Base-by-base conservation (phyloP, 2,888 invertebrate species). In the Leptogaster cylindrica region DNA sequence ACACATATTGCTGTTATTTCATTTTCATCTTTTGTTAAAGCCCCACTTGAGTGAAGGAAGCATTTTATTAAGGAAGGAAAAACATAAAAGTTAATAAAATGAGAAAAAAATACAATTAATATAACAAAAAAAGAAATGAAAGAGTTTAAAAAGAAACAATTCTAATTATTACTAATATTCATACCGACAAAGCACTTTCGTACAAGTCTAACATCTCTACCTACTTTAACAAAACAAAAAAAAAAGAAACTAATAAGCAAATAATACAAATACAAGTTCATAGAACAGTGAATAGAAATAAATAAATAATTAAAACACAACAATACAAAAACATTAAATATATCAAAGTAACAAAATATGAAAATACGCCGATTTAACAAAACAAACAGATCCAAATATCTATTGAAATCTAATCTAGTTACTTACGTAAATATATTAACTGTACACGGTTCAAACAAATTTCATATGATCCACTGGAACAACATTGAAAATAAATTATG, bases 131-230 rank as follows among this genome's bases (percentile, higher is more conserved):
- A n/a, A n/a, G n/a, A n/a, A n/a, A n/a, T n/a, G n/a, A n/a, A n/a
- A n/a, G n/a, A n/a, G n/a, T n/a, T n/a, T n/a, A 52, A 16, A 52
- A 14, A 1, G n/a, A 33, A 18, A 52, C n/a, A n/a, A n/a, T n/a
- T n/a, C n/a, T n/a, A 33, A 16, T 14, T 28, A 1, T 18, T 36
- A 65, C 33, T 23, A 25, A 50, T 36, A 63, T 28, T 33, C 64
- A 64, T 52, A 52, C 52, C 52, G 16, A 52, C 51, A 51, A 51
- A 51, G 31, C 52, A 65, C 36, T 65, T 31, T 65, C 50, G 64
- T 65, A 65, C 64, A 65, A 65, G 20, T 50, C 25, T 33, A 33
- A 50, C 33, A 65, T 52, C 44, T 50, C 50, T 50, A 48, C 46
- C 23, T 64, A 64, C 48, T 36, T 36, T n/a, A 65, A 20, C 14